phyloP scores from a whole-genome alignment of 2,797 vertebrate genomes.

The Tympanoctomys barrerae region DNA sequence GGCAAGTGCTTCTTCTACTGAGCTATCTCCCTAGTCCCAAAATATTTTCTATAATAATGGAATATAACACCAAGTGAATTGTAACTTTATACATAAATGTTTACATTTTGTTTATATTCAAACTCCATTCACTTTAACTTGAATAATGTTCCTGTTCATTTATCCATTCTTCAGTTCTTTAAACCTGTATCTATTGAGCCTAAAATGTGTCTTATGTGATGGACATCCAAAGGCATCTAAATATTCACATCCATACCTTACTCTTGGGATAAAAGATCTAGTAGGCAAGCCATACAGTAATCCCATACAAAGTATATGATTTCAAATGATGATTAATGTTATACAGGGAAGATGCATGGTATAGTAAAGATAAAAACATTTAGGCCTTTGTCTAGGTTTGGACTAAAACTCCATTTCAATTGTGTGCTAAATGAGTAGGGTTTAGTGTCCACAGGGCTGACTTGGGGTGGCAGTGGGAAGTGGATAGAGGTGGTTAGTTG shows the following conservation, averaged over 20 bases:
- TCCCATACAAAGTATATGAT: not conserved
- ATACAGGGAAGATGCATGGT: not conserved
- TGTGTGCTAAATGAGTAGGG: not conserved
- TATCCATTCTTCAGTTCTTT: not conserved
- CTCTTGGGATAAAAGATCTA: not conserved
- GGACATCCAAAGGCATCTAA: not conserved
- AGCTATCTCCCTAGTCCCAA: not conserved
- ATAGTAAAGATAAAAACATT: not conserved
- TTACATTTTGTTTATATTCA: conserved; percentile 46
- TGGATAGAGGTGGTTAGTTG: not conserved
- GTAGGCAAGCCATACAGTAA: not conserved
- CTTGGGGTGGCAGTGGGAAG: not conserved
- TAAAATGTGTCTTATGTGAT: not conserved
- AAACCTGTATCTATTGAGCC: not conserved
- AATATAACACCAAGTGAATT: not conserved
- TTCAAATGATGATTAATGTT: not conserved
- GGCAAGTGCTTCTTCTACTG: no score
- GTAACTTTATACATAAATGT: not conserved
- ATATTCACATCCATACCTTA: not conserved
- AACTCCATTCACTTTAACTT: conserved; percentile 4
- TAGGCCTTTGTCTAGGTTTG: not conserved
- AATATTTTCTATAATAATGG: not conserved
- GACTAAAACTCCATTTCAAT: not conserved
- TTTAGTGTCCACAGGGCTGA: not conserved
- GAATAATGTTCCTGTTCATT: not conserved